A percentile compares a stretch with the other conserved stretches of the same genome.
phyloP scores from a whole-genome alignment of 2,888 invertebrate species.

The Operophtera brumata region DNA sequence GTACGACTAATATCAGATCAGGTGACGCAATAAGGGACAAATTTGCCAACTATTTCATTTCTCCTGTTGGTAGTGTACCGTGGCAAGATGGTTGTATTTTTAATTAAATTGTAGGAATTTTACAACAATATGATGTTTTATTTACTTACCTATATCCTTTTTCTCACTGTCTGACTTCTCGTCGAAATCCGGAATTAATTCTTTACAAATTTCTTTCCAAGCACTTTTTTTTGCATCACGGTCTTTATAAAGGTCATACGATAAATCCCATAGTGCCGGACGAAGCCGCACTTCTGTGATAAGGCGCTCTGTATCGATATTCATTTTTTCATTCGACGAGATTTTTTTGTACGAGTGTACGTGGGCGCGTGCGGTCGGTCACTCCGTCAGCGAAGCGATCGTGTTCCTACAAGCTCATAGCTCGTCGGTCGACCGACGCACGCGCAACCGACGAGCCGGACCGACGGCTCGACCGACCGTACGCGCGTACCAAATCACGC shows the following conservation, averaged over 20 bases:
- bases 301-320: constrained; percentile 1
- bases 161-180: not conserved
- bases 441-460: too few relatives aligned
- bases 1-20: too few relatives aligned
- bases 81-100: not conserved
- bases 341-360: too few relatives aligned
- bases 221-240: constrained; percentile 4
- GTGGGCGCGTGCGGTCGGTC: not conserved
- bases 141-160: constrained; percentile 8
- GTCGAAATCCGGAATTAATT: constrained; percentile 4
- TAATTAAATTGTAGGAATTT: not conserved
- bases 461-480: too few relatives aligned
- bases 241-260: constrained; percentile 1
- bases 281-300: constrained; percentile 8
- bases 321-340: constrained; percentile 1
- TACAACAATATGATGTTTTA: not conserved
- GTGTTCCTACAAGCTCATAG: too few relatives aligned
- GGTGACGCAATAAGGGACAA: not conserved
- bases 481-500: too few relatives aligned
- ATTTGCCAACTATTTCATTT: not conserved
- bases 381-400: too few relatives aligned
- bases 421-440: too few relatives aligned
- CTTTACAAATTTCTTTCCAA: constrained; percentile 7
- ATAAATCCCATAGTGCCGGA: constrained; percentile 7
- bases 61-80: constrained; percentile 1